Base-by-base conservation (phyloP, 2,888 invertebrate species). In the Trachelus troglodyta region DNA sequence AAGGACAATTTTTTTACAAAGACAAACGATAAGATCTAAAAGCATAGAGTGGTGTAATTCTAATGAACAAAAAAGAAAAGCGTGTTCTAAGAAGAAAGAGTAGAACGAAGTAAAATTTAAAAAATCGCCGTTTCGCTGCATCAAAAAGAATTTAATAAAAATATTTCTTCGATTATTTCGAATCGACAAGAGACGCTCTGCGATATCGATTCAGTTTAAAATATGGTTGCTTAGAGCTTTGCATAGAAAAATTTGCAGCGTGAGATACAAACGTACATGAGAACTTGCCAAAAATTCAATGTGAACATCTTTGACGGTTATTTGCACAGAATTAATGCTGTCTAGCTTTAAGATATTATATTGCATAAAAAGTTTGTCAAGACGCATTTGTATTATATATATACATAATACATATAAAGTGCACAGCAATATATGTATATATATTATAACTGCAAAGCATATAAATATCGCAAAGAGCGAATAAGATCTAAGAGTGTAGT, bases 21-120 rank as follows among this genome's bases (percentile, higher is more conserved):
- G 9, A 56, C 56, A 56, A 56, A 40, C 15, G 23, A 40, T 40
- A 56, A 15, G 6, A 71, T 71, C n/a, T n/a, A 71, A 71, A 6
- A 11, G 73, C 31, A 31, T 71, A 11, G 9, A 71, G 15, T 23
- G 30, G 11, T 11, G 34, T 34, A 71, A n/a, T 34, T 40, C 40
- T 31, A 30, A 77, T 81, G 69, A 77, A 81, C 81, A 80, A 76
- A 80, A 75, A 82, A 75, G 23, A 23, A 23, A 23, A 56, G 23
- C 15, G 15, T 40, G 15, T 40, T 40, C 23, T 9, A 56, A 56
- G 9, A 9, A 23, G 35, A 56, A 56, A 56, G 23, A 56, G 9
- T 9, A 23, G 23, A 56, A 23, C 23, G 9, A 56, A 9, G 56
- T 23, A 23, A 23, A 1, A 1, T 23, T 15, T 0, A 1, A 56